Percentiles rank a stretch among this genome's conserved stretches.
Conservation (phyloP, 1,140 invertebrate species). For the Drosophila fuyamai region DNA sequence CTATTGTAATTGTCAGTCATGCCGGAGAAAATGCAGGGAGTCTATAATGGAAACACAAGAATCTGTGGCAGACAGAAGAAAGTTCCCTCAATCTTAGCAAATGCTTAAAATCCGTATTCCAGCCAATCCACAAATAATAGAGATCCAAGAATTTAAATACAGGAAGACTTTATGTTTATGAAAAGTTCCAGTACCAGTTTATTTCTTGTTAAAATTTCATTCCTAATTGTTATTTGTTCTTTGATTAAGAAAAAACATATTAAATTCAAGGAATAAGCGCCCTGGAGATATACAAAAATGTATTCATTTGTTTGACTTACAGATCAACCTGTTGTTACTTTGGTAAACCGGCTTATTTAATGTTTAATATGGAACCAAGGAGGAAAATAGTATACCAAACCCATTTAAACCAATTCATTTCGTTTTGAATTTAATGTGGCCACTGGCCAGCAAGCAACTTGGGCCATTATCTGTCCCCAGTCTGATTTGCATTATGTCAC, state of each 20-base stretch:
- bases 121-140: neutral
- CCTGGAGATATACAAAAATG: no score
- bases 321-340: no score
- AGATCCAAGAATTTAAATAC: no score
- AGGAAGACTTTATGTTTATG: no score
- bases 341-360: no score
- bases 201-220: no score
- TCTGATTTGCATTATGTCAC: constrained; percentile 53
- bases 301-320: no score
- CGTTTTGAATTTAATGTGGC: constrained; percentile 3
- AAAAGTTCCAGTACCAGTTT: no score
- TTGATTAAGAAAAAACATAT: no score
- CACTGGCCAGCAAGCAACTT: constrained; percentile 22
- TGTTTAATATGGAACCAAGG: neutral
- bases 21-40: neutral
- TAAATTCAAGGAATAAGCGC: no score
- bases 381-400: neutral
- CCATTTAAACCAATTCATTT: constrained; percentile 5
- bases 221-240: no score
- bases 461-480: constrained; percentile 27
- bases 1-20: constrained; percentile 56
- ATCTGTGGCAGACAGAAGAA: constrained; percentile 19
- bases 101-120: neutral
- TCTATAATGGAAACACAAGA: neutral
- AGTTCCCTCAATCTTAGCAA: neutral